Base-by-base conservation (phyloP, 2,113 vertebrate species). In the Sprattus sprattus region DNA sequence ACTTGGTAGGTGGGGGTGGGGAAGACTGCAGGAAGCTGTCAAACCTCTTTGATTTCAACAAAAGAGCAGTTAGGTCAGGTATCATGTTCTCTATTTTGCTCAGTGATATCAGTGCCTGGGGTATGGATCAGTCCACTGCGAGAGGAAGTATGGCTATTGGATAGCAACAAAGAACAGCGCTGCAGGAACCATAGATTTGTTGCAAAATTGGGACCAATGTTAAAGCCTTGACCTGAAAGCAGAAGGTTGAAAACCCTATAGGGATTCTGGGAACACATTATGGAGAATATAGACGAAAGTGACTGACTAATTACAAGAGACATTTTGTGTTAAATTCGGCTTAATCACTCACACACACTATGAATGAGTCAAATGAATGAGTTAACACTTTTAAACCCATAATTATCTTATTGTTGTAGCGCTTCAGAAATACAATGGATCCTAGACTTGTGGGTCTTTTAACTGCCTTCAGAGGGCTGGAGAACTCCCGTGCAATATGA, bases 21-120 rank as follows among this genome's bases (percentile, higher is more conserved):
- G 64, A 71, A 9, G 25, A 32, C 64, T 32, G 64, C 83, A 71
- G 83, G 67, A 75, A 47, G 60, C 64, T 71, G 60, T 71, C n/a
- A 45, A 84, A 84, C 45, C 60, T 67, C 57, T 45, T 45, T 45
- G 0, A 71, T 8, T 45, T 22, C 52, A 32, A 39, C 75, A 44
- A 32, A 46, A 25, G 50, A 18, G n/a, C 8, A 64, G 52, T 54
- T 16, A 81, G 81, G 13, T 15, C 4, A 45, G 81, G 81, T 25
- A 64, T 71, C 81, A 28, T 0, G 22, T 84, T 86, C 54, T 25
- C 9, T 67, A 71, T 44, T 46, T 20, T 67, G 75, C 64, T 71
- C 7, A 50, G 82, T 32, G 81, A 57, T 44, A 49, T 13, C 54
- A 16, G 46, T 28, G n/a, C 83, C 54, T 25, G 28, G 45, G 10